Evolutionary conservation across 1,140 invertebrate genomes (phyloP), one percentile per base, ranked within the genome.

Genomic region (Scaptomyza montana): DNA sequence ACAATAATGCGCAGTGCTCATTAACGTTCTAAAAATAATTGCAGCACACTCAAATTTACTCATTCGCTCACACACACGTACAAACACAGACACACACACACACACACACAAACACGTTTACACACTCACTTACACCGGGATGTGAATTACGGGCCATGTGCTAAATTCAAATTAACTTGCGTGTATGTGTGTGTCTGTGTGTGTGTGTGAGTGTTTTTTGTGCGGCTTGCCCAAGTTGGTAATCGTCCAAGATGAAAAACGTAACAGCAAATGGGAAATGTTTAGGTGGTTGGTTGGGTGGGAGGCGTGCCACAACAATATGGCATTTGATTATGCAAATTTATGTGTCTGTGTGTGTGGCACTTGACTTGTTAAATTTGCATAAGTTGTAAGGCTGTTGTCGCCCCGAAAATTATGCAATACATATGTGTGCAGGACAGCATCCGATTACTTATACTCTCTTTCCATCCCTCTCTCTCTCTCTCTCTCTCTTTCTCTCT

Each of bases 21-120:
- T 89, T 89, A 89, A 89, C 77, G 79, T 89, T 82, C 80, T 89
- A 89, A 89, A 89, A 89, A 89, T 89, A 89, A 89, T 89, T 89
- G 84, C 84, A 69, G 67, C 60, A 69, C 77, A 82, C 78, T 51
- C 61, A 55, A 62, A 72, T 33, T 36, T 25, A 56, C 56, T 45
- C 60, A 46, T 39, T 30, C 50, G 5, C 46, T 51, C 28, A 67
- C 65, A 51, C 41, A 59, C 45, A 47, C 46, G 16, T 16, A 16
- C 16, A 16, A 16, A 16, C 16, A 16, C 16, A 16, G 1, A 16
- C 16, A 16, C 16, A 16, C 16, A 16, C 16, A 16, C 16, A 16
- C 16, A 16, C 16, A 16, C 16, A 1, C 16, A 16, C 16, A 16
- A 16, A 16, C 16, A 16, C 16, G 16, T 16, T 16, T 16, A 59